These are phyloP conservation scores for Mercenaria mercenaria DNA, from an alignment of 1,140 invertebrate genomes.

Conservation along the genomic window DNA sequence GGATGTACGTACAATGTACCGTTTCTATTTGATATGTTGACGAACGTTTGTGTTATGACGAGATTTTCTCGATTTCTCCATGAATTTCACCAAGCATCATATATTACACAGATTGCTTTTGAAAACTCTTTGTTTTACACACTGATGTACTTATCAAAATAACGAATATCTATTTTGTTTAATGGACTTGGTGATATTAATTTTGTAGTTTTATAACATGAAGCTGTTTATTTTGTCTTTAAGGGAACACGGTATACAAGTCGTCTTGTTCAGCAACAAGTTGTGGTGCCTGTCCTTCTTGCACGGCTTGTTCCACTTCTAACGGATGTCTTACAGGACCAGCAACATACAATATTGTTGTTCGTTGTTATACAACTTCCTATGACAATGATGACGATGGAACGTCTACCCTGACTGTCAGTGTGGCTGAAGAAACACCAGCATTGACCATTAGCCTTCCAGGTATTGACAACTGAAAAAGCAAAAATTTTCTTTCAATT, in stretches of 20 bases:
- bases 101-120: too few relatives aligned
- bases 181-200: too few relatives aligned
- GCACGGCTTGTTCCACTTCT: neutral
- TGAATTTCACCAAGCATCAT: too few relatives aligned
- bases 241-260: neutral
- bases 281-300: slow-evolving; percentile 8
- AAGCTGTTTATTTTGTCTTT: neutral
- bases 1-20: too few relatives aligned
- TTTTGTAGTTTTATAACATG: too few relatives aligned
- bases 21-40: too few relatives aligned
- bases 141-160: too few relatives aligned
- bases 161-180: too few relatives aligned
- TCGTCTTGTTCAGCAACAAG: neutral
- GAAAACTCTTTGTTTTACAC: too few relatives aligned
- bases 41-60: too few relatives aligned
- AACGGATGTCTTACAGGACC: slow-evolving; percentile 17
- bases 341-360: neutral
- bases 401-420: neutral
- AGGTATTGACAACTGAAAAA: neutral
- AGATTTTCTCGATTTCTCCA: too few relatives aligned
- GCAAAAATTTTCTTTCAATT: neutral
- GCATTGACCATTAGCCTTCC: slow-evolving; percentile 6
- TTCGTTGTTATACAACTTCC: neutral
- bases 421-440: neutral
- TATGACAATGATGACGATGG: neutral